Evolutionary conservation across 2,888 invertebrate genomes (phyloP).

Genomic region (Meteorus cinctellus): DNA sequence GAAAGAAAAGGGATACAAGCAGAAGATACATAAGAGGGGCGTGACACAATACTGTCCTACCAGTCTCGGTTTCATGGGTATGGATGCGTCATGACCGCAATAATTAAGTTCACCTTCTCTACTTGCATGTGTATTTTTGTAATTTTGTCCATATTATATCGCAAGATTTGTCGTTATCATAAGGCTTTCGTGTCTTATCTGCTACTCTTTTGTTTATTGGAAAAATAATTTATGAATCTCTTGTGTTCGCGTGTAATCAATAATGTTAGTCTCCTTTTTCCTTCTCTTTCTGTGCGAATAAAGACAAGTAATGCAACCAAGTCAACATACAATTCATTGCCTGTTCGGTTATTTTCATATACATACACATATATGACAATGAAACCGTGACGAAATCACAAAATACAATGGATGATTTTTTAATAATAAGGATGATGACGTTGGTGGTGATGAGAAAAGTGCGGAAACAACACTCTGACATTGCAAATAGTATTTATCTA

Average conservation of each 20-base stretch:
- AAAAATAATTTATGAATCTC: neutral
- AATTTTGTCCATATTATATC: neutral
- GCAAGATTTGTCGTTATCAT: neutral
- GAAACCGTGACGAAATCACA: constrained; percentile 28
- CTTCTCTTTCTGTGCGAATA: neutral
- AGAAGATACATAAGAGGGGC: neutral
- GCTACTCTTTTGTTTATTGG: neutral
- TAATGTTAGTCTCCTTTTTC: neutral
- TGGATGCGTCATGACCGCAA: constrained; percentile 26
- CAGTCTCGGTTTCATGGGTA: constrained; percentile 30
- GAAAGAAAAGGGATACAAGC: neutral
- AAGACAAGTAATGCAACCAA: neutral
- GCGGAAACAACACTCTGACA: neutral
- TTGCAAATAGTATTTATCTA: neutral
- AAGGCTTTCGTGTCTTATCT: neutral
- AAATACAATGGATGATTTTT: neutral
- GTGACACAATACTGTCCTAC: neutral
- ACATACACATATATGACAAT: neutral
- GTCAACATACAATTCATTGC: constrained; percentile 19
- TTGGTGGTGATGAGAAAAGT: neutral
- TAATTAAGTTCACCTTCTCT: constrained; percentile 20
- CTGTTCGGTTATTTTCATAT: neutral
- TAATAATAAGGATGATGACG: neutral
- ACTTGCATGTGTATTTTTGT: neutral
- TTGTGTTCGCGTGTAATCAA: neutral